Evolutionary conservation across 30 jellyfish, hydroid and myxozoan genomes (phyloP).

Genomic region (Pelagia noctiluca): DNA sequence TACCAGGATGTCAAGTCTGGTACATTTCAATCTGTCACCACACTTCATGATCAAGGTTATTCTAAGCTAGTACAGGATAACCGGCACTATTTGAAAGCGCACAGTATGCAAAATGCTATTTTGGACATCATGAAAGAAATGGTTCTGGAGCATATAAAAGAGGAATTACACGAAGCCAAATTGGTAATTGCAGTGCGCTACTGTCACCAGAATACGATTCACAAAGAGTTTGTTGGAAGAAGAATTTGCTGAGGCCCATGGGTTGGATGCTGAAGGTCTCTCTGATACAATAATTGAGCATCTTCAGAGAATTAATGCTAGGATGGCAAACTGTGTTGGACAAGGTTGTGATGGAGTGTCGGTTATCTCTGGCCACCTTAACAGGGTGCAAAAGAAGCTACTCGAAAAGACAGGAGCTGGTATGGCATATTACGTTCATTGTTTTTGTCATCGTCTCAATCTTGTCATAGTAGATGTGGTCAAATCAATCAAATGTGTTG

Average conservation of each 20-base stretch:
- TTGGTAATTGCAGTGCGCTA: conserved; percentile 49
- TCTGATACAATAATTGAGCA: too few species aligned
- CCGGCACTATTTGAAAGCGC: conserved; percentile 61
- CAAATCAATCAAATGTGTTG: too few species aligned
- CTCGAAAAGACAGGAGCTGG: conserved; percentile 57
- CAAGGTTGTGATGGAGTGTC: too few species aligned
- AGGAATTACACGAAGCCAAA: conserved; percentile 20
- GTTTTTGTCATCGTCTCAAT: conserved; percentile 50
- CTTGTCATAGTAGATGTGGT: conserved; percentile 56
- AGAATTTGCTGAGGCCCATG: too few species aligned
- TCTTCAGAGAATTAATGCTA: neutral
- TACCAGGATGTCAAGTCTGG: conserved; percentile 46
- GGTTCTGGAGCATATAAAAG: conserved; percentile 19
- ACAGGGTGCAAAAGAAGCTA: conserved; percentile 21
- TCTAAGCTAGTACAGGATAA: conserved; percentile 40
- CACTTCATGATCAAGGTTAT: conserved; percentile 30
- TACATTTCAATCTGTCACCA: conserved; percentile 56
- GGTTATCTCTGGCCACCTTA: conserved; percentile 62
- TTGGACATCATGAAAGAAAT: too few species aligned
- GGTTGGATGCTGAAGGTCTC: conserved; percentile 43
- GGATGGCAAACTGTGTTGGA: conserved; percentile 41
- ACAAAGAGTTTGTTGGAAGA: too few species aligned
- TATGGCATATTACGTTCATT: too few species aligned
- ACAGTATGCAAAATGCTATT: conserved; percentile 17
- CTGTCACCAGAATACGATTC: conserved; percentile 29